Base-by-base conservation (phyloP, 2,797 vertebrate genomes). In the Myotis findleyi region DNA sequence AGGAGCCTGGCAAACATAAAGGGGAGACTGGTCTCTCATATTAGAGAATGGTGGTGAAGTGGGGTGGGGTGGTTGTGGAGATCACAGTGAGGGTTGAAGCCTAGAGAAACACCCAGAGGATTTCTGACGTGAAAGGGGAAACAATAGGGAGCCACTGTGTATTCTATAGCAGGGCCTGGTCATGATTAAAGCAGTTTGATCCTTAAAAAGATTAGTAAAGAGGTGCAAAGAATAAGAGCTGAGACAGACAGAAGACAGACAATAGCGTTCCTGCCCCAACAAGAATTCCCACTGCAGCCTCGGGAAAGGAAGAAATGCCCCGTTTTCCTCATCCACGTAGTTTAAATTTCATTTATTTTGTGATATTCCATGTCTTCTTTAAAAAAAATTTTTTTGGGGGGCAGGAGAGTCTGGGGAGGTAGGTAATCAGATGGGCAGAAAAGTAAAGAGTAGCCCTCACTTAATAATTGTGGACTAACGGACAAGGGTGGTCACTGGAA, bases 271-370 rank as follows among this genome's bases (percentile, higher is more conserved):
- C 64, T 25, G 23, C 23, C 33, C 11, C n/a, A 27, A 66, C 44
- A 79, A 25, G 64, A 82, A 89, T 59, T 89, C 71, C 86, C 38
- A 64, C 27, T 18, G 36, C 33, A 8, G 38, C 62, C 59, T 85
- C 21, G 11, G 51, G 68, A 72, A 91, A 72, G 49, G n/a, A 57
- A 41, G 51, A 59, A 82, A 66, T 71, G 53, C 23, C 66, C 20
- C 25, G 10, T 80, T 83, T 85, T 30, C 47, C 33, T 84, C 41
- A 72, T 21, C 33, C 2, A 23, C 23, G 44, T 76, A 66, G 41
- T 83, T 95, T 72, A 76, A 87, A 71, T 89, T 72, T 91, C 62
- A 86, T 79, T 85, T 41, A 80, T 72, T 82, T 66, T 55, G 75
- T 88, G 69, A 47, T 64, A 41, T 23, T 72, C 51, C 66, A 85